Base-by-base conservation (phyloP, 37 sponge, comb jelly and placozoan species). In the Eunapius fragilis region DNA sequence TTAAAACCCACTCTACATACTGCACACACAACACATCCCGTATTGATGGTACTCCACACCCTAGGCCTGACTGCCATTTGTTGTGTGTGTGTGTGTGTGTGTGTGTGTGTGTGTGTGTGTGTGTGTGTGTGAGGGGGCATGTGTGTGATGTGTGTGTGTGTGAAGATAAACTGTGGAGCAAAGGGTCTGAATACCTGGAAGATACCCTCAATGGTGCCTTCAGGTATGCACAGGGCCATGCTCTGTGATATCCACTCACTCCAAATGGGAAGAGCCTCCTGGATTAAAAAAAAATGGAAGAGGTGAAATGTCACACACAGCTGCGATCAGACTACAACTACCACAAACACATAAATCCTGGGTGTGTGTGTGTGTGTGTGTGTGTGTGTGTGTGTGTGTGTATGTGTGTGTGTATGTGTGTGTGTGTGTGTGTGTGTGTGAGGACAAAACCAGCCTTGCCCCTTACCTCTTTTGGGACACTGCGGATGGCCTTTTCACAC, bases 1-100 rank as follows among this genome's bases (percentile, higher is more conserved):
- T 58, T 24, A 47, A 50, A 13, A 73, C 35, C 93, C 93, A 90
- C 25, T 93, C 93, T 48, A 93, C 32, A 72, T 87, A 93, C 68
- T 37, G 38, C 10, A 69, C 7, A 27, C 49, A 73, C 69, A 93
- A 32, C n/a, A 38, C 74, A 2, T 76, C 75, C 27, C 23, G 13
- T 0, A 78, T 80, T 31, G 38, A 50, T 32, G 71, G 35, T 22
- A 33, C 19, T 0, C 67, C 79, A 77, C 79, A 68, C 31, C 17
- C 70, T 2, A 87, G 68, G 31, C 77, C 92, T 87, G 83, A 23
- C 37, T 17, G 10, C 12, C 77, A n/a, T 28, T 35, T 27, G 25
- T 13, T 12, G 78, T 73, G 27, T 34, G 31, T 34, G 32, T 33
- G 14, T 58, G 58, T 58, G 58, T 58, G 58, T 58, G 58, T 58